A percentile compares a stretch with the other conserved stretches of the same genome.
Evolutionary conservation across 2,888 invertebrate genomes (phyloP).

Genomic region (Meteorus colon): DNA sequence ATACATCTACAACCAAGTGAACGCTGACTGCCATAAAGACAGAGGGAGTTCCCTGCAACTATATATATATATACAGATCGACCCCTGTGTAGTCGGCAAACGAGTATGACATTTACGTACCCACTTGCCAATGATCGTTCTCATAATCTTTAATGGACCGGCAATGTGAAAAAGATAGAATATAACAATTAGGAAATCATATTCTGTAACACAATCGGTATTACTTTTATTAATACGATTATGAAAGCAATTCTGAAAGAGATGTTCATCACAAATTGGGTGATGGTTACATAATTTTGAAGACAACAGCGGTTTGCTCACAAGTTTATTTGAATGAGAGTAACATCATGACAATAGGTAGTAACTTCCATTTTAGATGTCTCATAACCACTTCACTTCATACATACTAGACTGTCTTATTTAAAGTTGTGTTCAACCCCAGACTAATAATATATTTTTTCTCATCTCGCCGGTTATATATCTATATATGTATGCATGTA

Average conservation of each 20-base stretch:
- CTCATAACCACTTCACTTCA: background rate
- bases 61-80: slow-evolving; percentile 28
- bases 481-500: background rate
- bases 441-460: background rate
- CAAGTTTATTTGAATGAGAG: background rate
- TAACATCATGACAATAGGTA: background rate
- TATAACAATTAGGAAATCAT: slow-evolving; percentile 54
- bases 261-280: slow-evolving; percentile 8
- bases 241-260: background rate
- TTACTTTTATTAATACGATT: slow-evolving; percentile 28
- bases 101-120: slow-evolving; percentile 68
- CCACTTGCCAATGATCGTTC: slow-evolving; percentile 67
- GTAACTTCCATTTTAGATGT: background rate
- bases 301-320: background rate
- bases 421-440: background rate
- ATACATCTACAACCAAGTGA: slow-evolving; percentile 49
- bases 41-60: slow-evolving; percentile 52
- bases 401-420: background rate
- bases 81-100: slow-evolving; percentile 61
- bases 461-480: background rate
- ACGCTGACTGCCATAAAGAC: slow-evolving; percentile 52
- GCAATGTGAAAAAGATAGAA: slow-evolving; percentile 55
- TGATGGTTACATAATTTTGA: background rate
- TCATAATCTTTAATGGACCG: slow-evolving; percentile 58
- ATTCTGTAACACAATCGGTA: slow-evolving; percentile 41